Evolutionary conservation across 1,140 invertebrate genomes (phyloP).

Genomic region (Brachionus calyciflorus): DNA sequence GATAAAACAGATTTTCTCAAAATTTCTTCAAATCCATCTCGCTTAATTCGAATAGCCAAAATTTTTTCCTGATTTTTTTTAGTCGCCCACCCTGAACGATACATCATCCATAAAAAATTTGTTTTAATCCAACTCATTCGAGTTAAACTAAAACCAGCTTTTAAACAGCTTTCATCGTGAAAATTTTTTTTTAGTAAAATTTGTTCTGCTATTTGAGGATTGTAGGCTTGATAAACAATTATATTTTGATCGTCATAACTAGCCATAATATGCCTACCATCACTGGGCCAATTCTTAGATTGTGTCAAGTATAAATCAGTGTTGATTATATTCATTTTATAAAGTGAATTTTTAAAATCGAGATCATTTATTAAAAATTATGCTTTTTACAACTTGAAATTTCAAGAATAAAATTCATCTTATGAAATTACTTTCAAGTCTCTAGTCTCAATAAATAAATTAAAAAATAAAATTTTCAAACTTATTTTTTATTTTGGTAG

Average conservation of each 20-base stretch:
- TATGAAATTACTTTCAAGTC: no score
- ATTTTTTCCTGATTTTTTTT: constrained; percentile 55
- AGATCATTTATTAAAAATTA: no score
- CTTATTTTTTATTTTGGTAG: no score
- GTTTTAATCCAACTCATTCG: constrained; percentile 60
- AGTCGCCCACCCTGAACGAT: constrained; percentile 56
- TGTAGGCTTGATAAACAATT: constrained; percentile 56
- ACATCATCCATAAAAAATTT: constrained; percentile 61
- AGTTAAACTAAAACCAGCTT: constrained; percentile 50
- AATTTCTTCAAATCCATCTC: constrained; percentile 53
- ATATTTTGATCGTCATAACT: constrained; percentile 51
- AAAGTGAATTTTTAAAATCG: no score
- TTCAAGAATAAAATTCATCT: no score
- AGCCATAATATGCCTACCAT: constrained; percentile 54
- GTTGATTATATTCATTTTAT: neutral
- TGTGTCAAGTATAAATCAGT: neutral
- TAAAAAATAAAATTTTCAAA: no score
- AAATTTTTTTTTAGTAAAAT: constrained; percentile 51
- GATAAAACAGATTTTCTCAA: constrained; percentile 50
- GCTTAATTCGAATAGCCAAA: constrained; percentile 53
- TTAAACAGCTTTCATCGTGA: constrained; percentile 37
- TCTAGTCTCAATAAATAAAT: no score
- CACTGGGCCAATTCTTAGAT: neutral
- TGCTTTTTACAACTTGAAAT: no score
- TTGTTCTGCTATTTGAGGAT: constrained; percentile 52